Conservation (phyloP, 2,888 invertebrate species). For the Callinectes sapidus region DNA sequence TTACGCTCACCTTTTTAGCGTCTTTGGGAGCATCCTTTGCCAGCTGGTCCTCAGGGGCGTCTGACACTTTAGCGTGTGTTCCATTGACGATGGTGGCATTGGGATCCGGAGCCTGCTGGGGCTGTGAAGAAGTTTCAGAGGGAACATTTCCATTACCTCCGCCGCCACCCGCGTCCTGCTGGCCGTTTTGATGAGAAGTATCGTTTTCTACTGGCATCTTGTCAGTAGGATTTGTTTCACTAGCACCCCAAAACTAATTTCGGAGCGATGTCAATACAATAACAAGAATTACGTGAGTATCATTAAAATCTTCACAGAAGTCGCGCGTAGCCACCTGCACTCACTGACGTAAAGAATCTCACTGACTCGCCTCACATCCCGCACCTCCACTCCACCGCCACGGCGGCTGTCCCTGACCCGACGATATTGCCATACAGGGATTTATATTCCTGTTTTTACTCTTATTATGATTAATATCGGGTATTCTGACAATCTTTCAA, state of each 20-base stretch:
- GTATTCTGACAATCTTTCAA: neutral
- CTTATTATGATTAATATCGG: neutral
- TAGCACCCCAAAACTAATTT: slow-evolving; percentile 2
- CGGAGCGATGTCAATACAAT: slow-evolving; percentile 37
- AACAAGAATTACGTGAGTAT: slow-evolving; percentile 43
- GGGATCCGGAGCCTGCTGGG: slow-evolving; percentile 43
- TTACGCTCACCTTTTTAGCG: slow-evolving; percentile 58
- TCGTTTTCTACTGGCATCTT: slow-evolving; percentile 62
- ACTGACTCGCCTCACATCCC: slow-evolving; percentile 43
- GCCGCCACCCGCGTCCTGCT: slow-evolving; percentile 57
- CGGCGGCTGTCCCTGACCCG: slow-evolving; percentile 23
- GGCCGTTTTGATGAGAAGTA: slow-evolving; percentile 55
- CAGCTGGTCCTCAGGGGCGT: slow-evolving; percentile 43
- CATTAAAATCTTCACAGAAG: slow-evolving; percentile 48
- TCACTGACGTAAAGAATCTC: slow-evolving; percentile 61
- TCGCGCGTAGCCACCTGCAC: slow-evolving; percentile 52
- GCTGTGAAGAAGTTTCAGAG: slow-evolving; percentile 42
- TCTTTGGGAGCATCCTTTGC: slow-evolving; percentile 54
- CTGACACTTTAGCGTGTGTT: slow-evolving; percentile 53
- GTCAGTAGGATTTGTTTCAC: slow-evolving; percentile 39
- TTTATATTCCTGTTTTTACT: slow-evolving; percentile 35
- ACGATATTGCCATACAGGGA: slow-evolving; percentile 42
- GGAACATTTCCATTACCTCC: slow-evolving; percentile 48
- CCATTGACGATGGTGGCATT: slow-evolving; percentile 57
- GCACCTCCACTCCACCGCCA: neutral